These are phyloP conservation scores for Pteromalus puparum DNA, from an alignment of 1,140 invertebrate genomes.

Conservation along the genomic window DNA sequence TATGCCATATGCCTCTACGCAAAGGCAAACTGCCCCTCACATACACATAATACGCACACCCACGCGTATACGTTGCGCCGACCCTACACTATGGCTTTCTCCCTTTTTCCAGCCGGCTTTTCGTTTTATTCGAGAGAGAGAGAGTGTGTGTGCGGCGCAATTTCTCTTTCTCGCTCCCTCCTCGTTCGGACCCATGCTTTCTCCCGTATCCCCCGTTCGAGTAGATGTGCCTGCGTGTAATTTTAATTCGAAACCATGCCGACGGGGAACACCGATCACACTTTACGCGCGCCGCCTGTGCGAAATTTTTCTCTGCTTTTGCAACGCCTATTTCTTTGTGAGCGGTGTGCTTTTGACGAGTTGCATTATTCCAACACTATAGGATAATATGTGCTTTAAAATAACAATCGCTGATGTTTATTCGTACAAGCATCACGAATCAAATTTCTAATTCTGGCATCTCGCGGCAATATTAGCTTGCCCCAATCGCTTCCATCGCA, in stretches of 20 bases:
- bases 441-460: not conserved
- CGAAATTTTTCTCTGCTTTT: no score
- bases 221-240: not conserved
- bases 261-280: no score
- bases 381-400: no score
- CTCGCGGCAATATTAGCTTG: not conserved
- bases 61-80: not conserved
- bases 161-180: not conserved
- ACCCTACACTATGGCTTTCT: not conserved
- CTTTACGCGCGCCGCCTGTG: no score
- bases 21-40: no score
- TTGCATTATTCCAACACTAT: no score
- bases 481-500: not conserved
- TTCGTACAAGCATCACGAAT: no score
- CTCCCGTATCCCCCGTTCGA: not conserved
- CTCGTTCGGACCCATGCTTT: not conserved
- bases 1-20: no score
- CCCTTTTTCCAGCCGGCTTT: not conserved
- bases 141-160: no score
- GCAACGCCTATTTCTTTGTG: no score
- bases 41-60: not conserved
- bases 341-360: no score
- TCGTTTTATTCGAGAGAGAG: conserved; percentile 1
- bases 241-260: not conserved
- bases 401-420: no score